Evolutionary conservation across 2,113 vertebrate species (phyloP).

Genomic region (Rissa tridactyla): DNA sequence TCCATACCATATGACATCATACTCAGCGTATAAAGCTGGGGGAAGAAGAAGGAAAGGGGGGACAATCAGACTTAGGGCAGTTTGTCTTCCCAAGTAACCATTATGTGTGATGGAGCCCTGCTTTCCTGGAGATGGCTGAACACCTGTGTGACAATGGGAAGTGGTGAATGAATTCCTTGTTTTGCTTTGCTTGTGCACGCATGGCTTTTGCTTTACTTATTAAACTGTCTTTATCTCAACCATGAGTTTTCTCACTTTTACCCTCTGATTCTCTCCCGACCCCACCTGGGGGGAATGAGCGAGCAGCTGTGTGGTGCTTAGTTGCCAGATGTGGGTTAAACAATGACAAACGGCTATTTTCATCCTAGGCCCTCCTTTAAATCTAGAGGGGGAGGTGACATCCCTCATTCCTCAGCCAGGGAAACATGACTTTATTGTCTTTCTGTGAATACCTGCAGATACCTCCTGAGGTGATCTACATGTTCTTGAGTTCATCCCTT

Average conservation of each 20-base stretch:
- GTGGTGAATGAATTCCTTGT: background rate
- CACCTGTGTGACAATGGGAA: background rate
- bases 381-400: background rate
- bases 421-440: background rate
- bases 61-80: background rate
- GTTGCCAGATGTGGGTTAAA: background rate
- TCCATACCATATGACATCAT: background rate
- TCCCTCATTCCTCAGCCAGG: background rate
- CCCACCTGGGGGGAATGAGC: background rate
- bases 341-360: background rate
- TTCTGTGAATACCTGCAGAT: background rate
- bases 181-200: background rate
- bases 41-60: background rate
- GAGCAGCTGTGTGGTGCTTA: background rate
- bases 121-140: background rate
- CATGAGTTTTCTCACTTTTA: background rate
- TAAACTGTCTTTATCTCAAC: background rate
- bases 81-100: background rate
- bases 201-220: background rate
- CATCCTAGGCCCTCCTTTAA: background rate
- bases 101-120: background rate
- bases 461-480: background rate
- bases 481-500: background rate
- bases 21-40: background rate
- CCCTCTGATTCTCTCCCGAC: background rate